phyloP scores from a whole-genome alignment of 2,797 vertebrate species.

The Enteromius thamalakanensis region DNA sequence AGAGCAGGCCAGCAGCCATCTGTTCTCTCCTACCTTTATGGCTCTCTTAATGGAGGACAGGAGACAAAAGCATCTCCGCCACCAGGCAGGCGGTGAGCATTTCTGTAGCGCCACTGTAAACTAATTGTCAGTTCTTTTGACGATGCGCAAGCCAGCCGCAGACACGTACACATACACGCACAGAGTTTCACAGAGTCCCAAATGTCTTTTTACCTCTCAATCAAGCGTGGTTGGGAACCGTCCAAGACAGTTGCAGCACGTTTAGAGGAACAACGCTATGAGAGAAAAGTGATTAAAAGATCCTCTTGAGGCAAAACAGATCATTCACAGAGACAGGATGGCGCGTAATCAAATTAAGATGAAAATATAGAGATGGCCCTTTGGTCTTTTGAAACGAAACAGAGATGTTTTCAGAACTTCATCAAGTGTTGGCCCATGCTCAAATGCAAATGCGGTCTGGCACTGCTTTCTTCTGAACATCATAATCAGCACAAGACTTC shows the following conservation, averaged over 20 bases:
- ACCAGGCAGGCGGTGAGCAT: constrained; percentile 66
- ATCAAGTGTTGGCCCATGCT: constrained; percentile 66
- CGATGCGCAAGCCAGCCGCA: constrained; percentile 52
- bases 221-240: constrained; percentile 76
- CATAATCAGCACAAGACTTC: constrained; percentile 46
- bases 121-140: constrained; percentile 76
- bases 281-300: constrained; percentile 83
- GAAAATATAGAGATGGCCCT: constrained; percentile 68
- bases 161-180: neutral
- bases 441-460: constrained; percentile 52
- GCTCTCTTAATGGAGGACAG: constrained; percentile 92
- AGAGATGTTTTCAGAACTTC: constrained; percentile 66
- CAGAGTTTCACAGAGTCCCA: constrained; percentile 62
- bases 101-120: constrained; percentile 68
- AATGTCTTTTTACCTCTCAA: constrained; percentile 80
- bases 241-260: constrained; percentile 77
- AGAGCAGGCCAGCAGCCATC: constrained; percentile 93
- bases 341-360: constrained; percentile 83
- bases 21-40: constrained; percentile 92
- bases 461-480: constrained; percentile 31
- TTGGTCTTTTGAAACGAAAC: constrained; percentile 73
- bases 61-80: constrained; percentile 84
- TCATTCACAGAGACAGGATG: constrained; percentile 79
- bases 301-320: constrained; percentile 82
- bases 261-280: constrained; percentile 80